Evolutionary conservation across 2,113 vertebrate species (phyloP).

Genomic region (Gallinago media): DNA sequence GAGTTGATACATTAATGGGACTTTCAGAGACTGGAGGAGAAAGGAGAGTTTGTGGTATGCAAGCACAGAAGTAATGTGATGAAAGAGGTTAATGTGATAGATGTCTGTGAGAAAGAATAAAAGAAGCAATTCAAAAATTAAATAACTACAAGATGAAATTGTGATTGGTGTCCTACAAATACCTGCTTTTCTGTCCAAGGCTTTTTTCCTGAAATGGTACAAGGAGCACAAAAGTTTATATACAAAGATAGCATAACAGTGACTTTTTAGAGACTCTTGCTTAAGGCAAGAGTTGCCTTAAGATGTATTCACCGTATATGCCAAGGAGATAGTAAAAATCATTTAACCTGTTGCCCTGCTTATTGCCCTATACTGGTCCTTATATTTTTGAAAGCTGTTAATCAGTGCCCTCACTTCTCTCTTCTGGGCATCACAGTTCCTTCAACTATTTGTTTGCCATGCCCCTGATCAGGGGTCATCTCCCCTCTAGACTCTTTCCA

Average conservation of each 20-base stretch:
- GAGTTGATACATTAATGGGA: background rate
- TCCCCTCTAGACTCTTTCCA: background rate
- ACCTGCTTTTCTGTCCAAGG: background rate
- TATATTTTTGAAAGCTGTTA: background rate
- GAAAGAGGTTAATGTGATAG: background rate
- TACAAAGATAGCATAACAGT: background rate
- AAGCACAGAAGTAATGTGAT: background rate
- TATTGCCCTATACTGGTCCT: background rate
- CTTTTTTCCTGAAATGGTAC: background rate
- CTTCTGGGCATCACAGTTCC: background rate
- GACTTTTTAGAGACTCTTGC: background rate
- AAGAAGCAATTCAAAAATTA: background rate
- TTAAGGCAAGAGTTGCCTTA: background rate
- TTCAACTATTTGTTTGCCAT: background rate
- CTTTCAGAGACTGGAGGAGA: background rate
- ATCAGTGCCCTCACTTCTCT: background rate
- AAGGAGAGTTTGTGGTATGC: background rate
- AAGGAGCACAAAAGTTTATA: background rate
- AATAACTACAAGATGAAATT: background rate
- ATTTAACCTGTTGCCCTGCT: background rate
- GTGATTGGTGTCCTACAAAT: background rate
- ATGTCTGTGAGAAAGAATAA: background rate
- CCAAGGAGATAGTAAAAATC: background rate
- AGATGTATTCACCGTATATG: no score
- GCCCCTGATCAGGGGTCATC: background rate